phyloP scores from a whole-genome alignment of 2,888 invertebrate genomes.

The Diadegma fenestrale region DNA sequence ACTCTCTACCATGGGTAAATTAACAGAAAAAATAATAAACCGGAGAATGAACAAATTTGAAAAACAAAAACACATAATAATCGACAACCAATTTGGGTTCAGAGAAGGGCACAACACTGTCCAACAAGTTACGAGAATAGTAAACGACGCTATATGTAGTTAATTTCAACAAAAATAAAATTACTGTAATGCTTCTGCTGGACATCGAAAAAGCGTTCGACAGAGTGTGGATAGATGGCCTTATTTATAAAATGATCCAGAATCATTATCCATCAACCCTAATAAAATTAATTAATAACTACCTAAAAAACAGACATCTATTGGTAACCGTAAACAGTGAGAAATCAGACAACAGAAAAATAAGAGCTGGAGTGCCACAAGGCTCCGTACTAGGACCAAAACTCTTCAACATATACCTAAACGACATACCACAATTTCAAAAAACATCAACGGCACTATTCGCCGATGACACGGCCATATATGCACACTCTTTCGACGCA shows the following conservation, averaged over 20 bases:
- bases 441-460: constrained; percentile 66
- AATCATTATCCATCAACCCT: constrained; percentile 68
- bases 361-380: constrained; percentile 68
- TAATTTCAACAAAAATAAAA: constrained; percentile 73
- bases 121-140: constrained; percentile 75
- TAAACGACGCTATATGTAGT: constrained; percentile 71
- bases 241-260: constrained; percentile 75
- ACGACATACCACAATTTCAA: constrained; percentile 62
- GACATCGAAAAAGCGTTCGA: constrained; percentile 81
- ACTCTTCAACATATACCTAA: constrained; percentile 72
- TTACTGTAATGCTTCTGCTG: constrained; percentile 75
- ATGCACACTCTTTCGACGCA: constrained; percentile 67
- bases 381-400: constrained; percentile 71
- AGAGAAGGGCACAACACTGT: constrained; percentile 74
- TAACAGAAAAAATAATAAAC: constrained; percentile 30
- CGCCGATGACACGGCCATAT: constrained; percentile 71
- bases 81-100: constrained; percentile 77
- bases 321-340: constrained; percentile 68
- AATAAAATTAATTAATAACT: constrained; percentile 73
- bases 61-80: constrained; percentile 61
- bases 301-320: constrained; percentile 70
- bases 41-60: constrained; percentile 61
- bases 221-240: constrained; percentile 77
- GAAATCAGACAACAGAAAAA: constrained; percentile 54
- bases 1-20: constrained; percentile 56